These are phyloP conservation scores for Mythimna pallens DNA, from an alignment of 2,888 invertebrate genomes.

Conservation along the genomic window DNA sequence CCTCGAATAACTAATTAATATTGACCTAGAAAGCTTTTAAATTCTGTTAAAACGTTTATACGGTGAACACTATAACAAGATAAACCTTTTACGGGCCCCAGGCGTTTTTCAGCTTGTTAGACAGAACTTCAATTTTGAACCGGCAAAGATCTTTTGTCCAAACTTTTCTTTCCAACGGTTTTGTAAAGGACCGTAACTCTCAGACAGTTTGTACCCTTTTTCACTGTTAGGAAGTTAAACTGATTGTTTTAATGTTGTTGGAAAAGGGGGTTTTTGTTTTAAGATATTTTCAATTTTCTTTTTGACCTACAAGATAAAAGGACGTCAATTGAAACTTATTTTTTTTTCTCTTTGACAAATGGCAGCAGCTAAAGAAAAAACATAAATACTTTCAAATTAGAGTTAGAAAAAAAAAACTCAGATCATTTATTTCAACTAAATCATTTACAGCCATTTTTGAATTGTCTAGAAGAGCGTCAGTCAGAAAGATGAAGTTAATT, in stretches of 20 bases:
- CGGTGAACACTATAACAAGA: constrained; percentile 60
- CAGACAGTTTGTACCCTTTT: constrained; percentile 55
- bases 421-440: too few species aligned
- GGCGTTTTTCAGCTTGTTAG: constrained; percentile 60
- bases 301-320: too few species aligned
- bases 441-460: too few species aligned
- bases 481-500: too few species aligned
- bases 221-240: constrained; percentile 46
- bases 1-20: constrained; percentile 15
- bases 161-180: constrained; percentile 63
- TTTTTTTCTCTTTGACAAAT: not conserved
- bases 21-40: constrained; percentile 22
- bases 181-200: constrained; percentile 40
- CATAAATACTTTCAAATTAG: too few species aligned
- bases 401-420: too few species aligned
- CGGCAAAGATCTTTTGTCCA: constrained; percentile 52
- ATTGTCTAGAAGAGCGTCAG: too few species aligned
- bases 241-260: constrained; percentile 49
- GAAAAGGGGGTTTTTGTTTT: constrained; percentile 3
- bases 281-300: constrained; percentile 7
- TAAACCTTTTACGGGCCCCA: constrained; percentile 66
- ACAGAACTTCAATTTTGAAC: constrained; percentile 63
- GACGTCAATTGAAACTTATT: not conserved
- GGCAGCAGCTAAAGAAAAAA: too few species aligned
- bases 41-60: constrained; percentile 62